Evolutionary conservation across 2,113 vertebrate genomes (phyloP).

Genomic region (Lepus timidus): DNA sequence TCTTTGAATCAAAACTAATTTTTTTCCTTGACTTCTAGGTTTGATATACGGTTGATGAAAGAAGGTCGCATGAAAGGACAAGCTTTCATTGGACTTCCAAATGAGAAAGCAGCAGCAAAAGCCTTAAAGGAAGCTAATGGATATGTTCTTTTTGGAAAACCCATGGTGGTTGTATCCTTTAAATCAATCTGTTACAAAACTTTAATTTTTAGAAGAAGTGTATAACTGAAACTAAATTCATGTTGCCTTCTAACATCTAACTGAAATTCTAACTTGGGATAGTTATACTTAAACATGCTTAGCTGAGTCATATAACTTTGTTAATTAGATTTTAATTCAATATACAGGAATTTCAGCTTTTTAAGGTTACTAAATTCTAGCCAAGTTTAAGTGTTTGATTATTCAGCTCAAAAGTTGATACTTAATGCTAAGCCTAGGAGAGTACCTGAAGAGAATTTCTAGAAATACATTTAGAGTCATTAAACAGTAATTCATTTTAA

Average conservation of each 20-base stretch:
- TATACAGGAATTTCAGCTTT: neutral
- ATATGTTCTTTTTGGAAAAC: constrained; percentile 95
- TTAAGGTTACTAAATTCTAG: neutral
- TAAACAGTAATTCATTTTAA: neutral
- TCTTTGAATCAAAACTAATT: neutral
- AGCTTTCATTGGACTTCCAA: constrained; percentile 97
- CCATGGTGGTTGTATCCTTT: constrained; percentile 99
- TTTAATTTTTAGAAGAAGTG: neutral
- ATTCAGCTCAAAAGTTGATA: neutral
- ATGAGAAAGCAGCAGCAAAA: constrained; percentile 94
- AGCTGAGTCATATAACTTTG: neutral
- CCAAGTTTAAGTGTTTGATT: neutral
- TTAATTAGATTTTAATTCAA: neutral
- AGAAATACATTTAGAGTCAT: neutral
- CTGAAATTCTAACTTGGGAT: neutral
- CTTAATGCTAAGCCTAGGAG: neutral
- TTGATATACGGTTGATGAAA: constrained; percentile 98
- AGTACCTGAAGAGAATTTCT: neutral
- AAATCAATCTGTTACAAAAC: neutral
- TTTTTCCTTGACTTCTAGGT: constrained; percentile 88
- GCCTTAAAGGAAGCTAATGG: constrained; percentile 97
- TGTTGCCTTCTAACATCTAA: neutral
- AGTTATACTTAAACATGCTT: neutral
- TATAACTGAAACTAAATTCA: neutral
- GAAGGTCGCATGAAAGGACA: constrained; percentile 99